Conservation (phyloP, 35 echinoderm and acorn worm genomes). For the Hemicentrotus pulcherrimus region DNA sequence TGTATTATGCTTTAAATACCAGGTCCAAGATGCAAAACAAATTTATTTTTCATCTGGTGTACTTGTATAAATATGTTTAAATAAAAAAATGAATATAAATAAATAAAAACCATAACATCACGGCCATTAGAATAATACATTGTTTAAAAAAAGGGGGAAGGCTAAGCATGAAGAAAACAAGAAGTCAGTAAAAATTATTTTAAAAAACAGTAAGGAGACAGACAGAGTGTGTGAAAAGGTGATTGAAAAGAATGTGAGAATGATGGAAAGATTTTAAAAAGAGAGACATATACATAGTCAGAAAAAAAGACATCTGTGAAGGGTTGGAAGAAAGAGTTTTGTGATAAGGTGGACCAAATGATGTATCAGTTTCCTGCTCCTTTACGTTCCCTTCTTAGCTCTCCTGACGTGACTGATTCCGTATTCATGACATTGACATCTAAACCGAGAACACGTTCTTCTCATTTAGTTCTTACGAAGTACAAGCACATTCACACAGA, state of each 20-base stretch:
- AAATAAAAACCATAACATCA: no score
- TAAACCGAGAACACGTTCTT: not conserved
- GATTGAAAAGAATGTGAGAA: not conserved
- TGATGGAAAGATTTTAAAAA: not conserved
- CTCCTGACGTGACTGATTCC: not conserved
- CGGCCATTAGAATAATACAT: no score
- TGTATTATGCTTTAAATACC: no score
- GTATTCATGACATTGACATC: not conserved
- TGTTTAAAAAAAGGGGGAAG: no score
- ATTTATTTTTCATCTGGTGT: no score
- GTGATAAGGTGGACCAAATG: not conserved
- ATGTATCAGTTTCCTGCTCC: not conserved
- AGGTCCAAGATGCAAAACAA: no score
- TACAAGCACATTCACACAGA: not conserved
- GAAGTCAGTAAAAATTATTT: no score
- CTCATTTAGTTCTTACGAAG: not conserved
- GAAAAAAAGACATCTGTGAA: not conserved
- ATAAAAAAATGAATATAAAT: no score
- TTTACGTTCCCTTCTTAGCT: not conserved
- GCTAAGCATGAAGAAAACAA: no score
- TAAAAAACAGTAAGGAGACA: no score
- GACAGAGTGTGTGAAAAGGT: no score
- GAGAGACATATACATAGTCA: not conserved
- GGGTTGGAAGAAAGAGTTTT: not conserved
- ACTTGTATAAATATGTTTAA: no score